phyloP scores from a whole-genome alignment of 2,113 vertebrate species.

The Shinisaurus crocodilurus region DNA sequence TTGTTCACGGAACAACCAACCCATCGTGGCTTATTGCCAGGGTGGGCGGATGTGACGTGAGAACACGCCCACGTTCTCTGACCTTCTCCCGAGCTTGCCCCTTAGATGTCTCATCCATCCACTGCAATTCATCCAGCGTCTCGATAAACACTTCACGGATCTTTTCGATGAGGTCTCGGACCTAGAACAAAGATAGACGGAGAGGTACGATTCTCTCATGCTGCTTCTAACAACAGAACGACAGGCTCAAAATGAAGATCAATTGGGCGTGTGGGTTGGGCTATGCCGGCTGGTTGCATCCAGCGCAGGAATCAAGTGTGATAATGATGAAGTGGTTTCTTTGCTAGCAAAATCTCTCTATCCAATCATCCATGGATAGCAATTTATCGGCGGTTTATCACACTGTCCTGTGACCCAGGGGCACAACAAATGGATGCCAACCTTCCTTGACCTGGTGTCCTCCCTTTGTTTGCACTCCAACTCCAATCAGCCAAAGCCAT shows the following conservation, averaged over 20 bases:
- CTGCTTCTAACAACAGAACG: neutral
- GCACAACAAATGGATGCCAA: too few species aligned
- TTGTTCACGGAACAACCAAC: too few species aligned
- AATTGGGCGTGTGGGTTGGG: neutral
- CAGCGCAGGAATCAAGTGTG: neutral
- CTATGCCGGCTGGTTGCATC: neutral
- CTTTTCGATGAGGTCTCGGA: constrained; percentile 89
- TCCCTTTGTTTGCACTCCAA: too few species aligned
- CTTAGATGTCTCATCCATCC: constrained; percentile 93
- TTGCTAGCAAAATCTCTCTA: neutral
- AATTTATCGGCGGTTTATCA: too few species aligned
- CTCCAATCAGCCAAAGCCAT: too few species aligned
- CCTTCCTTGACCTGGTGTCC: too few species aligned
- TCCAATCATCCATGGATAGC: too few species aligned
- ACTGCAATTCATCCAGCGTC: constrained; percentile 90
- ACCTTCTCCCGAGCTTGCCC: constrained; percentile 93
- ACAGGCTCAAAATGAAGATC: neutral
- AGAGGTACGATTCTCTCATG: neutral
- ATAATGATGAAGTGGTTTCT: neutral
- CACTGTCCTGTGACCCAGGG: too few species aligned
- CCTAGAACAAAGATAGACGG: constrained; percentile 75
- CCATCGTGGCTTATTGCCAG: too few species aligned
- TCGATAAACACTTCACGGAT: constrained; percentile 92
- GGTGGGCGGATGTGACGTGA: too few species aligned
- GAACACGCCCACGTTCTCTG: constrained; percentile 7